These are phyloP conservation scores for Sebastes flavidus DNA, from an alignment of 2,797 vertebrate genomes.

Conservation along the genomic window DNA sequence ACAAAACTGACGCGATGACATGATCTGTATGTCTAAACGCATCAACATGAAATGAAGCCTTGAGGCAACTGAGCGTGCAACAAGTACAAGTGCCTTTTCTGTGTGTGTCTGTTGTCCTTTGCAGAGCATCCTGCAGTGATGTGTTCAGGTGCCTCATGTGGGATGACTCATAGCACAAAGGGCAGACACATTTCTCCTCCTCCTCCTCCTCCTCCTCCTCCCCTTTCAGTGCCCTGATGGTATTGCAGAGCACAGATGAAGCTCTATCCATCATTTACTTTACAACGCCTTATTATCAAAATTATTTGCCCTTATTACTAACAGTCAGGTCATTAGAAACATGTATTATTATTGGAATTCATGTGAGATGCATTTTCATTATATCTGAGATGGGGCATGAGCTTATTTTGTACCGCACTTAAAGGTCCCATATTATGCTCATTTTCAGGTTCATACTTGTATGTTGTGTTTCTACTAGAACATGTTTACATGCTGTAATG, in stretches of 20 bases:
- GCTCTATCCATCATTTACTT: not conserved
- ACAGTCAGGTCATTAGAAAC: not conserved
- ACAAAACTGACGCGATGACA: not conserved
- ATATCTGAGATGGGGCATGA: not conserved
- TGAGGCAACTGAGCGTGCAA: not conserved
- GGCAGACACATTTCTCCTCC: slow-evolving; percentile 22
- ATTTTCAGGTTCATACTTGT: too few relatives aligned
- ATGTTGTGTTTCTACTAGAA: too few relatives aligned
- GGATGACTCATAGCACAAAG: slow-evolving; percentile 71
- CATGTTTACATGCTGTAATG: too few relatives aligned
- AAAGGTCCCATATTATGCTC: too few relatives aligned
- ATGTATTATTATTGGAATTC: not conserved
- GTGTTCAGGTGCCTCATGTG: slow-evolving; percentile 44
- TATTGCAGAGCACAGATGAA: not conserved
- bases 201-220: not conserved
- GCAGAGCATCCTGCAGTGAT: slow-evolving; percentile 21
- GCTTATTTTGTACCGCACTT: not conserved
- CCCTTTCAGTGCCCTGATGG: not conserved
- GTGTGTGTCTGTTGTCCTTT: not conserved
- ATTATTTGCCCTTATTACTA: not conserved
- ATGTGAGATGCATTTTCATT: not conserved
- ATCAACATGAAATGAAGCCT: not conserved
- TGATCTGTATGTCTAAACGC: not conserved
- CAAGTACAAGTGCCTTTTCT: not conserved
- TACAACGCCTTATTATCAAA: not conserved